Conservation (phyloP, 2,888 invertebrate genomes). For the Aradus depressus region DNA sequence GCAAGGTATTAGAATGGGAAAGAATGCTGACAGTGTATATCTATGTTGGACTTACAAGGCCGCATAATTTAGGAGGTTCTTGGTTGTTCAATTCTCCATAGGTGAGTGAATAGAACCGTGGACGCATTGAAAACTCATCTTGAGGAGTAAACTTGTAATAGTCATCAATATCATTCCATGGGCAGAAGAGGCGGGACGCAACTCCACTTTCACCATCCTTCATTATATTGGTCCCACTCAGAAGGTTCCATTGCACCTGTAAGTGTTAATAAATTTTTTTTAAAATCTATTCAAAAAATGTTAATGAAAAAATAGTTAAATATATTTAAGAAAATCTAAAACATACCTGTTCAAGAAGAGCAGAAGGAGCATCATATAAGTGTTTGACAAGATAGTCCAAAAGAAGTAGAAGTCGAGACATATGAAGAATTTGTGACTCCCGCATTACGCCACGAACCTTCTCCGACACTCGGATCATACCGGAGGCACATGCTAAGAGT, state of each 20-base stretch:
- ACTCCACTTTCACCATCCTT: slow-evolving; percentile 47
- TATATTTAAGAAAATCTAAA: not conserved
- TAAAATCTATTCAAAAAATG: slow-evolving; percentile 2
- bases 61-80: slow-evolving; percentile 76
- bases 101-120: slow-evolving; percentile 83
- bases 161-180: slow-evolving; percentile 66
- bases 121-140: slow-evolving; percentile 62
- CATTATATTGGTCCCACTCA: slow-evolving; percentile 52
- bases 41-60: slow-evolving; percentile 48
- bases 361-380: slow-evolving; percentile 83
- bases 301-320: not conserved
- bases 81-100: slow-evolving; percentile 55
- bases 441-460: slow-evolving; percentile 39
- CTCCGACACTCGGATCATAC: slow-evolving; percentile 41
- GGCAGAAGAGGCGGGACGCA: slow-evolving; percentile 52
- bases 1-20: too few relatives aligned
- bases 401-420: slow-evolving; percentile 71
- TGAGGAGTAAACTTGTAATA: slow-evolving; percentile 52
- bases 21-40: too few relatives aligned
- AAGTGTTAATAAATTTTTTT: slow-evolving; percentile 16
- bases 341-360: slow-evolving; percentile 67
- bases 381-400: slow-evolving; percentile 92
- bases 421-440: slow-evolving; percentile 63
- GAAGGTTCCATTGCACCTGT: slow-evolving; percentile 68
- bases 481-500: slow-evolving; percentile 68